Conservation (phyloP, 2,113 vertebrate genomes). For the Nycticryphes semicollaris region DNA sequence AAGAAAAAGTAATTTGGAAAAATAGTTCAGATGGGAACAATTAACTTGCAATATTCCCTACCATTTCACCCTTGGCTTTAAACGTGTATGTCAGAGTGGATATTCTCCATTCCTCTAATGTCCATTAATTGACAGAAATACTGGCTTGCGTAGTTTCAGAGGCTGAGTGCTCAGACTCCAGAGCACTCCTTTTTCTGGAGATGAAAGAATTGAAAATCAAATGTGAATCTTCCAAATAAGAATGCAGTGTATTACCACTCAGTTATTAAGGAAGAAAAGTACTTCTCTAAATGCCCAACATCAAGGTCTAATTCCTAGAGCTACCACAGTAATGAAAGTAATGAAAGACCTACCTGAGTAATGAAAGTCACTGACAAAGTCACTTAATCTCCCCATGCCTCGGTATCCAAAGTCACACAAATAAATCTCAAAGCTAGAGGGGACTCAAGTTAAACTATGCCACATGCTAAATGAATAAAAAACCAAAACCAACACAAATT, state of each 20-base stretch:
- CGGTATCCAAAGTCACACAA: constrained; percentile 20
- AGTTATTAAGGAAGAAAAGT: constrained; percentile 50
- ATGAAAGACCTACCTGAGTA: constrained; percentile 34
- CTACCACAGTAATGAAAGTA: constrained; percentile 44
- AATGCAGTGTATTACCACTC: constrained; percentile 41
- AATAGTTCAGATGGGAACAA: constrained; percentile 42
- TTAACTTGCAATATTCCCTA: constrained; percentile 4
- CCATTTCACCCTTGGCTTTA: background rate
- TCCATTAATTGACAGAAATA: constrained; percentile 38
- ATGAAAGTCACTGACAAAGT: constrained; percentile 54
- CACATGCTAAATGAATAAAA: background rate
- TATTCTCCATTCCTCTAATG: background rate
- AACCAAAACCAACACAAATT: background rate
- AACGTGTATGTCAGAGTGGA: background rate
- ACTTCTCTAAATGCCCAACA: constrained; percentile 44
- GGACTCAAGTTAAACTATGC: background rate
- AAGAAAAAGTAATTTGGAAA: constrained; percentile 23
- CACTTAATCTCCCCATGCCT: constrained; percentile 44
- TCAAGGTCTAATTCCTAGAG: constrained; percentile 46
- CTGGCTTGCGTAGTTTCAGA: background rate
- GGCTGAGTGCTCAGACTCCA: constrained; percentile 31
- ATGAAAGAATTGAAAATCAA: constrained; percentile 64
- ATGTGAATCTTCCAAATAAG: constrained; percentile 65
- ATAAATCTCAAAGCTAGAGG: background rate
- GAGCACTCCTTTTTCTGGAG: constrained; percentile 33